These are phyloP conservation scores for Cephus pulcher DNA, from an alignment of 2,888 invertebrate genomes.

Conservation along the genomic window DNA sequence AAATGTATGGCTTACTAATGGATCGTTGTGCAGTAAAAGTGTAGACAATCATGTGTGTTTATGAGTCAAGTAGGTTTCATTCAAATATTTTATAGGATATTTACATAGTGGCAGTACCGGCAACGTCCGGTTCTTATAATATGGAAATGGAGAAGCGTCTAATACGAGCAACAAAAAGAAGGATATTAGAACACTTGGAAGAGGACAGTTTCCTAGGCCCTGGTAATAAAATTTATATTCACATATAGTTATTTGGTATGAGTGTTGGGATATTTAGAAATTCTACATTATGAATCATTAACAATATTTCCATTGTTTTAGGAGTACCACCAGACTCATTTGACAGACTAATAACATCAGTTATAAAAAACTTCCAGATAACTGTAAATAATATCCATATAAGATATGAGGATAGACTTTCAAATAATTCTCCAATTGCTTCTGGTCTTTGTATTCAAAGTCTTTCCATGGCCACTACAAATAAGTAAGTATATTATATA, in stretches of 20 bases:
- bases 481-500: slow-evolving; percentile 69
- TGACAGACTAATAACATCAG: slow-evolving; percentile 79
- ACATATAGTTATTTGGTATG: not conserved
- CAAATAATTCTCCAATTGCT: slow-evolving; percentile 76
- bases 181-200: slow-evolving; percentile 77
- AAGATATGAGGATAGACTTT: slow-evolving; percentile 82
- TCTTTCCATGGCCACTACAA: slow-evolving; percentile 83
- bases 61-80: slow-evolving; percentile 4
- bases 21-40: not conserved
- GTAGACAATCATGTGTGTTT: not conserved
- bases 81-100: slow-evolving; percentile 69
- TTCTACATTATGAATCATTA: not conserved
- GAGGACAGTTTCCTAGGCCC: slow-evolving; percentile 69
- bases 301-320: slow-evolving; percentile 39
- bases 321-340: slow-evolving; percentile 77
- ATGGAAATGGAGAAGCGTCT: slow-evolving; percentile 79
- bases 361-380: slow-evolving; percentile 84
- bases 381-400: slow-evolving; percentile 83
- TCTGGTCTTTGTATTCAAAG: slow-evolving; percentile 83
- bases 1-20: not conserved
- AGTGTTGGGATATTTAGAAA: slow-evolving; percentile 16
- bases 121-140: slow-evolving; percentile 77
- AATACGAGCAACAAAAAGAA: slow-evolving; percentile 78
- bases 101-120: slow-evolving; percentile 81
- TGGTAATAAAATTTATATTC: slow-evolving; percentile 37